Evolutionary conservation across 2,888 invertebrate species (phyloP), one percentile per base, ranked within the genome.

Genomic region (Spatulosminthurus flaviceps): DNA sequence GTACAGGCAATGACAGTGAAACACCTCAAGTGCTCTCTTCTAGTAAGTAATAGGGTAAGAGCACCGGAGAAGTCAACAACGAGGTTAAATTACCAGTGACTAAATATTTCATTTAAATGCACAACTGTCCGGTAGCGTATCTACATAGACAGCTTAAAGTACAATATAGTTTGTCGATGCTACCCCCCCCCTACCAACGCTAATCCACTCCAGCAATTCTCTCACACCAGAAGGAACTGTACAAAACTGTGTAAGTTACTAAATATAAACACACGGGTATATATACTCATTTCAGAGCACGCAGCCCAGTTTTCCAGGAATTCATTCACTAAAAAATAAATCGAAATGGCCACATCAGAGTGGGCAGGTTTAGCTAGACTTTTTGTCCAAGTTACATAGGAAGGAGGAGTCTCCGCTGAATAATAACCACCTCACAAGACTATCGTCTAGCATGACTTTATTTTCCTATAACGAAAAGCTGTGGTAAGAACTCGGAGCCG

Each of bases 241-340:
- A n/a, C n/a, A n/a, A n/a, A n/a, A n/a, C n/a, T n/a, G 41, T 41
- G 66, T 22, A 2, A n/a, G 66, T n/a, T 66, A 66, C 13, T 9
- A 9, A 41, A 41, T 22, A 24, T 66, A n/a, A n/a, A 66, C 66
- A 11, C 1, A 21, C 7, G 11, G 11, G 1, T 64, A 64, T 21
- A 24, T 64, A 16, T 64, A 21, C 26, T 19, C 16, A 2, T 21
- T 64, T 21, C 1, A 24, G 67, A 26, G 24, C 28, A 29, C 28
- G 29, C 67, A 26, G 67, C 51, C 51, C 19, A 19, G 51, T 51
- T n/a, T 19, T 51, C 24, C 26, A 67, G 28, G 67, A 28, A 67
- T 67, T 67, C 67, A 67, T 67, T 67, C 67, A 67, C 67, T 67
- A 67, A 67, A 67, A 67, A 67, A 24, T 29, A 67, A 28, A 67